Evolutionary conservation across 2,113 vertebrate genomes (phyloP).

Genomic region (Strix uralensis): DNA sequence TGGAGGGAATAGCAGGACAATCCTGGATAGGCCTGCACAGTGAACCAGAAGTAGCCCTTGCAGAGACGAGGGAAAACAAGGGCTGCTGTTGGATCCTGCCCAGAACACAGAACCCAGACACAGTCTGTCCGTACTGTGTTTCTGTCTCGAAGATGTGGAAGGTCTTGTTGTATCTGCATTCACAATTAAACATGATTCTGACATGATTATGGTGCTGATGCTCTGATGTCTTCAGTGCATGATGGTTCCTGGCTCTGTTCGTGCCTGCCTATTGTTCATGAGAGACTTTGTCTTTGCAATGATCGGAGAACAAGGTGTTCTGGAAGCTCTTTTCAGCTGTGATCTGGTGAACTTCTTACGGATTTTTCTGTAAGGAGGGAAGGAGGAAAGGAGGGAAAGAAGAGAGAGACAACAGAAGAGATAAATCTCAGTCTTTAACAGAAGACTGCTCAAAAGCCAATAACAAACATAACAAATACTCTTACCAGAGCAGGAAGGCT

Average conservation of each 20-base stretch:
- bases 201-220: conserved; percentile 10
- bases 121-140: not conserved
- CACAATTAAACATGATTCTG: conserved; percentile 10
- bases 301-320: conserved; percentile 60
- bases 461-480: conserved; percentile 17
- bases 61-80: not conserved
- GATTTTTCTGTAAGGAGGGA: conserved; percentile 62
- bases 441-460: not conserved
- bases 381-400: conserved; percentile 8
- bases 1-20: not conserved
- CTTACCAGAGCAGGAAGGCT: conserved; percentile 17
- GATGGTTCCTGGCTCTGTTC: conserved; percentile 40
- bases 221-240: conserved; percentile 51
- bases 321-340: conserved; percentile 72
- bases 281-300: conserved; percentile 45
- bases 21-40: not conserved
- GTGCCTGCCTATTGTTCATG: conserved; percentile 54
- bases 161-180: not conserved
- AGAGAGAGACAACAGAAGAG: conserved; percentile 32
- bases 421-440: conserved; percentile 21
- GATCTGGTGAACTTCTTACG: conserved; percentile 68
- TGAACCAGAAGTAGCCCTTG: conserved; percentile 23
- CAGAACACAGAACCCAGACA: not conserved
- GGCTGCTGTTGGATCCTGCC: conserved; percentile 22
- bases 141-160: not conserved